A percentile compares a stretch with the other conserved stretches of the same genome.
These are phyloP conservation scores for Acanthaster planci DNA, from an alignment of 35 echinoderm and acorn worm species.

Conservation along the genomic window DNA sequence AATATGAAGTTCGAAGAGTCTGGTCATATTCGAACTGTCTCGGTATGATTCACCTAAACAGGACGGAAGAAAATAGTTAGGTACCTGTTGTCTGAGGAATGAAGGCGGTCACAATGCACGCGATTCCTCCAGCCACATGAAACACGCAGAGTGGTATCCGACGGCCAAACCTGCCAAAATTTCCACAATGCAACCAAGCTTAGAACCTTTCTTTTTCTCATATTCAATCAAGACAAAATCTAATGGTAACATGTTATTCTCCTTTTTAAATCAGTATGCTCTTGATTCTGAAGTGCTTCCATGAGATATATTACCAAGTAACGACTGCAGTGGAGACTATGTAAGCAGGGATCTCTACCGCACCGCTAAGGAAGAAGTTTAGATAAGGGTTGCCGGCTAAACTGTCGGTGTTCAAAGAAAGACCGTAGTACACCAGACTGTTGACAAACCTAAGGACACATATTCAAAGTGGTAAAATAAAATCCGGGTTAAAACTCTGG, in stretches of 20 bases:
- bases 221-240: background rate
- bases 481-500: too few species aligned
- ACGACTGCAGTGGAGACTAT: conserved; percentile 51
- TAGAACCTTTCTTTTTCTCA: background rate
- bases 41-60: background rate
- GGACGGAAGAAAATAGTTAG: too few species aligned
- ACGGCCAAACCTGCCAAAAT: conserved; percentile 64
- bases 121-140: conserved; percentile 80
- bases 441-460: conserved; percentile 67
- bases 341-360: conserved; percentile 79
- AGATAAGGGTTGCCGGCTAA: conserved; percentile 85
- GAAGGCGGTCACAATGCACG: conserved; percentile 77
- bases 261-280: background rate
- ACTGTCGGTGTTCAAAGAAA: conserved; percentile 77
- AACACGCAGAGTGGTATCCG: conserved; percentile 67
- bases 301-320: conserved; percentile 28
- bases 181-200: background rate
- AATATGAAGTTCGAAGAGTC: too few species aligned
- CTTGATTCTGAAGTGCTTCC: background rate
- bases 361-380: conserved; percentile 89
- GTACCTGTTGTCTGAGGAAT: conserved; percentile 76
- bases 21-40: too few species aligned
- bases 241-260: background rate
- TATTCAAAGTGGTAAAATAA: too few species aligned
- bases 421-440: conserved; percentile 79